A percentile compares a stretch with the other conserved stretches of the same genome.
These are phyloP conservation scores for Agrilus mali DNA, from an alignment of 2,888 invertebrate genomes.

Conservation along the genomic window DNA sequence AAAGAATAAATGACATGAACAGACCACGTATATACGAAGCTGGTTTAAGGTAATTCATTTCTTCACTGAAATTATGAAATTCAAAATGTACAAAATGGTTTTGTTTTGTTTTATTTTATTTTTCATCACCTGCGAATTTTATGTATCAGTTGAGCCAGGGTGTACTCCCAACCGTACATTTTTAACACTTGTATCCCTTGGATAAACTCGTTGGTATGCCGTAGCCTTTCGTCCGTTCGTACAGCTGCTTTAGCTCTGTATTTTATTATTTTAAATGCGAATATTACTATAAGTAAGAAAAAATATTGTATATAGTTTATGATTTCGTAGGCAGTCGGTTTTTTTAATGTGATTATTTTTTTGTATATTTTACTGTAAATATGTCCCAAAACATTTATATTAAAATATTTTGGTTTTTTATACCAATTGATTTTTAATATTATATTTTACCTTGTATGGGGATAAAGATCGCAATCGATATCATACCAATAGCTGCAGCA, in stretches of 20 bases:
- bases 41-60: constrained; percentile 43
- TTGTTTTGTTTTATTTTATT: constrained; percentile 11
- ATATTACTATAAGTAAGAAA: constrained; percentile 35
- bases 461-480: constrained; percentile 43
- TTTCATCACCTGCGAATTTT: constrained; percentile 48
- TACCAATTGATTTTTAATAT: too few relatives aligned
- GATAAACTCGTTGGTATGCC: constrained; percentile 81
- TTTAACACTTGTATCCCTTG: constrained; percentile 83
- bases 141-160: constrained; percentile 53
- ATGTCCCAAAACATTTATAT: too few relatives aligned
- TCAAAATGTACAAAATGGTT: background rate
- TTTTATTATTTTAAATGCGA: constrained; percentile 13
- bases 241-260: constrained; percentile 46
- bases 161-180: constrained; percentile 90
- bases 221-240: constrained; percentile 71
- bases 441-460: constrained; percentile 43
- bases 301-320: too few relatives aligned
- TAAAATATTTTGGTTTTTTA: too few relatives aligned
- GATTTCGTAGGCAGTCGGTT: too few relatives aligned
- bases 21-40: constrained; percentile 52
- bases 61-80: constrained; percentile 22
- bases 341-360: too few relatives aligned
- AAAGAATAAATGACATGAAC: constrained; percentile 58
- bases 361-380: too few relatives aligned
- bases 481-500: constrained; percentile 37